These are phyloP conservation scores for Leptodactylus fuscus DNA, from an alignment of 2,113 vertebrate species.

Conservation along the genomic window DNA sequence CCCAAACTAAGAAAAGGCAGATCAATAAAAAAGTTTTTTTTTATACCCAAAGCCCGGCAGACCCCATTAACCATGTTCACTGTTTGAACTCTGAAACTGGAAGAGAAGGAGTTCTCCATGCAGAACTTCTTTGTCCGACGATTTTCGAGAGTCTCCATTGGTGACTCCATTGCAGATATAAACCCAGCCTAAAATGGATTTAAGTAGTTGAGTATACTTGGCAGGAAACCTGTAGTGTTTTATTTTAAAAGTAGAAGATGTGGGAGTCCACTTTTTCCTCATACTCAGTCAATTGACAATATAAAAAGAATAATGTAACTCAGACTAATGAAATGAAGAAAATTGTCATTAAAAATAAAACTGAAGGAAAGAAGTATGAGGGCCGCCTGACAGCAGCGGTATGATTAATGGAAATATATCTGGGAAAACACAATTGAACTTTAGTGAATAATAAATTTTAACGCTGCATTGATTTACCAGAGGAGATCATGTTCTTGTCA, in stretches of 20 bases:
- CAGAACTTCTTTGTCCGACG: too few relatives aligned
- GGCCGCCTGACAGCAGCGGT: background rate
- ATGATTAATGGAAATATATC: constrained; percentile 17
- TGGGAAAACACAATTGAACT: background rate
- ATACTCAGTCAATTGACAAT: background rate
- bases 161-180: too few relatives aligned
- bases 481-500: constrained; percentile 39
- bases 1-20: too few relatives aligned
- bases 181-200: too few relatives aligned
- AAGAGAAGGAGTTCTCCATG: too few relatives aligned
- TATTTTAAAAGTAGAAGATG: background rate
- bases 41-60: too few relatives aligned
- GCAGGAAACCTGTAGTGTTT: background rate
- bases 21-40: too few relatives aligned
- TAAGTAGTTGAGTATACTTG: background rate
- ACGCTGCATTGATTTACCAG: constrained; percentile 9
- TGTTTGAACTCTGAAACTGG: too few relatives aligned
- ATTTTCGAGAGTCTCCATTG: too few relatives aligned
- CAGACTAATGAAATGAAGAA: background rate
- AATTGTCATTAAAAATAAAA: background rate
- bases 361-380: background rate
- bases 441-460: constrained; percentile 15
- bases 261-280: background rate
- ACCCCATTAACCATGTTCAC: too few relatives aligned
- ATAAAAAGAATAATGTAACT: background rate